phyloP scores from a whole-genome alignment of 2,113 vertebrate species.

The Apaloderma vittatum region DNA sequence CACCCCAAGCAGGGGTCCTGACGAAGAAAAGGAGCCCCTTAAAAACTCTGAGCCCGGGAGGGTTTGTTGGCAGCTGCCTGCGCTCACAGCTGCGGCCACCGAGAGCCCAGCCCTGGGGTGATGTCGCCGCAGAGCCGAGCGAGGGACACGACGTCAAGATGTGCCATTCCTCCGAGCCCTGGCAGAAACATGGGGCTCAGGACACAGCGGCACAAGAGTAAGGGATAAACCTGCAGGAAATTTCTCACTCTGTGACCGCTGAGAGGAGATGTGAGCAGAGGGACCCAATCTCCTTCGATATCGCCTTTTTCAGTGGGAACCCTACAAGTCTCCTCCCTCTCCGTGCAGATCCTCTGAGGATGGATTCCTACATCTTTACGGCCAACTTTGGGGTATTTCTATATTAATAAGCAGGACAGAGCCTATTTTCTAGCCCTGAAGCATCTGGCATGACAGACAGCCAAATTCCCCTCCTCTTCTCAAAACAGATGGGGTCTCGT shows the following conservation, averaged over 20 bases:
- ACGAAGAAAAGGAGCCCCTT: not conserved
- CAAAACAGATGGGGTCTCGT: not conserved
- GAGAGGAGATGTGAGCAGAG: not conserved
- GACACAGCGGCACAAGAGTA: not conserved
- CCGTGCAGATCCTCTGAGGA: not conserved
- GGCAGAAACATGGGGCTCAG: not conserved
- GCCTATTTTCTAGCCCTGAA: not conserved
- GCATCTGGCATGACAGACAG: not conserved
- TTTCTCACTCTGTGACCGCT: not conserved
- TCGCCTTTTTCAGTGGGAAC: not conserved
- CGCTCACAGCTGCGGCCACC: not conserved
- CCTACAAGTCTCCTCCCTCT: not conserved
- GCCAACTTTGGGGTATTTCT: not conserved
- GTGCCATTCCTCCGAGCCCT: not conserved
- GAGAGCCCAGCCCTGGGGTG: constrained; percentile 30
- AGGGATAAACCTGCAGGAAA: not conserved
- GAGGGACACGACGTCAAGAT: not conserved
- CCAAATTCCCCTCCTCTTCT: not conserved
- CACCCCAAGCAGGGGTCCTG: not conserved
- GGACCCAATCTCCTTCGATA: not conserved
- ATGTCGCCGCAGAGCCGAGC: rapidly evolving
- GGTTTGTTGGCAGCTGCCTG: not conserved
- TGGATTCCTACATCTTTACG: not conserved
- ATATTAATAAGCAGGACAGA: not conserved
- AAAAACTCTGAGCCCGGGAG: not conserved